Evolutionary conservation across 2,113 vertebrate species (phyloP), one percentile per base, ranked within the genome.

Genomic region (Cheirogaleus medius): DNA sequence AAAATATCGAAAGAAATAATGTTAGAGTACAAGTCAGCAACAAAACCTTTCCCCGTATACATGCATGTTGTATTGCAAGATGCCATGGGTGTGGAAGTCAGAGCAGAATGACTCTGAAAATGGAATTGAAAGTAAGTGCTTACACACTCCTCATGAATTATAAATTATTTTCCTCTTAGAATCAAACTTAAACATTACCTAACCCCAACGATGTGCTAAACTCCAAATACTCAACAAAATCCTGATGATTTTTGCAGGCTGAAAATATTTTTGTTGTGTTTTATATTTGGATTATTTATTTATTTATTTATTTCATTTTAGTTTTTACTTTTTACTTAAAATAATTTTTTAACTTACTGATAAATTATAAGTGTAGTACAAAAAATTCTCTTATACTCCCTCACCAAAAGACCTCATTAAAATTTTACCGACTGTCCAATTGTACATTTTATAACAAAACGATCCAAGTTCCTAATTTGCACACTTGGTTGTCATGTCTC

Each of bases 1-100:
- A 81, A 94, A 86, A 74, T 74, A 76, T 56, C 14, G 86, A 95
- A 85, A 71, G 39, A 95, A 90, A 69, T 34, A 42, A 37, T 64
- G 1, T n/a, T 87, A 10, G 63, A 42, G 27, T 81, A 42, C 18
- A 60, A 95, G 29, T 29, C 58, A 95, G 42, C 37, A 85, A 71
- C 42, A 88, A 84, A 95, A 39, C 29, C 8, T 58, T 68, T 63
- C 14, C n/a, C n/a, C 44, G 39, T 64, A 64, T 68, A 39, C 44
- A 32, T 84, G 4, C 1, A 20, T 96, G 76, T 68, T 74, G 5
- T 39, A 56, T 92, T 74, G 15, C 64, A 89, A 74, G 56, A n/a
- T 86, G 11, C 32, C n/a, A 47, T 42, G 34, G 37, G 27, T 63
- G 14, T 86, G 63, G 0, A 37, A 87, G 23, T 77, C 52, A 63